Evolutionary conservation across 1,140 invertebrate species (phyloP), one percentile per base, ranked within the genome.

Genomic region (Brachionus calyciflorus): DNA sequence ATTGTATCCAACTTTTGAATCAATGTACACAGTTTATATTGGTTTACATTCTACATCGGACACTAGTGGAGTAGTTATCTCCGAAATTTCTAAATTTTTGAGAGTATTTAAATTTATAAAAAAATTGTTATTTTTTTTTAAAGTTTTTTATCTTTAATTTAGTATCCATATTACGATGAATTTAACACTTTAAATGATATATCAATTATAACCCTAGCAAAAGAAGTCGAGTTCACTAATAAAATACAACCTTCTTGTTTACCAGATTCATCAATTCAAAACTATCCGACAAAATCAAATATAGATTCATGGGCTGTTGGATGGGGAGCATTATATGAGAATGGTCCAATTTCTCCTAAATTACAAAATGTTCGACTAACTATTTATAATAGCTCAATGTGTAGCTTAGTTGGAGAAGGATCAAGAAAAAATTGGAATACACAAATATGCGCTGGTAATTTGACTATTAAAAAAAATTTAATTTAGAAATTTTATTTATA

Each of bases 401-500:
- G 73, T 57, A 44, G n/a, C n/a, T 10, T 17, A 26, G 51, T 60
- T 19, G 40, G 10, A 40, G 14, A 3, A 17, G 30, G 37, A 17
- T 17, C 19, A n/a, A 12, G 17, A 44, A 60, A 76, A n/a, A 41
- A 60, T 44, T 76, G 73, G 73, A 76, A 37, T 40, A 9, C 1
- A 24, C 73, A 76, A 37, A 57, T 76, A 14, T 76, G 73, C 24
- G 28, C 49, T 19, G 73, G 73, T n/a, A 9, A 37, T 3, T 37
- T 37, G 9, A 9, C 33, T n/a, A n/a, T n/a, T n/a, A n/a, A n/a
- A n/a, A n/a, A n/a, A n/a, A n/a, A n/a, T n/a, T n/a, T n/a, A n/a
- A n/a, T n/a, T n/a, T n/a, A n/a, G n/a, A n/a, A n/a, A n/a, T n/a
- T n/a, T n/a, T n/a, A n/a, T n/a, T n/a, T n/a, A n/a, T n/a, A n/a